These are phyloP conservation scores for Scarus forsteni DNA, from an alignment of 2,797 vertebrate genomes.

Conservation along the genomic window DNA sequence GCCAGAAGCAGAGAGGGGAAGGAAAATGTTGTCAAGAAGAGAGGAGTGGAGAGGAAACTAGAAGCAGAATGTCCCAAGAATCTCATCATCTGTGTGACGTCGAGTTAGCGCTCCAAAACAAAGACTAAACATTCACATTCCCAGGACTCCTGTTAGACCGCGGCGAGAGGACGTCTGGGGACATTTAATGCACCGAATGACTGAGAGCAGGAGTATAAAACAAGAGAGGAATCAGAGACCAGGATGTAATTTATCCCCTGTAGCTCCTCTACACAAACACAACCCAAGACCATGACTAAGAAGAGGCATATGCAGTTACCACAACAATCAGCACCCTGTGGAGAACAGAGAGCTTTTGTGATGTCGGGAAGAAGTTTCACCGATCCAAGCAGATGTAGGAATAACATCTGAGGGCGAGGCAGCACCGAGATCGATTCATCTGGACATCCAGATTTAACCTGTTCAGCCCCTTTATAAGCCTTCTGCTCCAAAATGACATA, in stretches of 20 bases:
- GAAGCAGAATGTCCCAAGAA: slow-evolving; percentile 29
- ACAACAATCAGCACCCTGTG: slow-evolving; percentile 50
- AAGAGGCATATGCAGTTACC: slow-evolving; percentile 14
- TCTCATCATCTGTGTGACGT: slow-evolving; percentile 27
- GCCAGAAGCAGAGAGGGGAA: slow-evolving; percentile 23
- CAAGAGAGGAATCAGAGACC: slow-evolving; percentile 32
- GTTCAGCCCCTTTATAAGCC: too few relatives aligned
- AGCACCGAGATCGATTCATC: too few relatives aligned
- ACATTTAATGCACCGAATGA: slow-evolving; percentile 58
- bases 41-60: slow-evolving; percentile 40
- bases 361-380: too few relatives aligned
- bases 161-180: slow-evolving; percentile 40
- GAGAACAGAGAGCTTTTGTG: slow-evolving; percentile 1
- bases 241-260: slow-evolving; percentile 20
- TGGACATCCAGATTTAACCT: too few relatives aligned
- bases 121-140: slow-evolving; percentile 38
- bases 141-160: slow-evolving; percentile 43
- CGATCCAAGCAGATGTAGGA: too few relatives aligned
- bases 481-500: too few relatives aligned
- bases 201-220: slow-evolving; percentile 36
- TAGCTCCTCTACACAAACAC: slow-evolving; percentile 18
- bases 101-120: slow-evolving; percentile 34
- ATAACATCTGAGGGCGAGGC: too few relatives aligned
- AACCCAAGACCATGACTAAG: slow-evolving; percentile 42
- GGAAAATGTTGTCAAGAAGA: slow-evolving; percentile 46